phyloP scores from a whole-genome alignment of 2,113 vertebrate species.

The Proterorhinus semilunaris region DNA sequence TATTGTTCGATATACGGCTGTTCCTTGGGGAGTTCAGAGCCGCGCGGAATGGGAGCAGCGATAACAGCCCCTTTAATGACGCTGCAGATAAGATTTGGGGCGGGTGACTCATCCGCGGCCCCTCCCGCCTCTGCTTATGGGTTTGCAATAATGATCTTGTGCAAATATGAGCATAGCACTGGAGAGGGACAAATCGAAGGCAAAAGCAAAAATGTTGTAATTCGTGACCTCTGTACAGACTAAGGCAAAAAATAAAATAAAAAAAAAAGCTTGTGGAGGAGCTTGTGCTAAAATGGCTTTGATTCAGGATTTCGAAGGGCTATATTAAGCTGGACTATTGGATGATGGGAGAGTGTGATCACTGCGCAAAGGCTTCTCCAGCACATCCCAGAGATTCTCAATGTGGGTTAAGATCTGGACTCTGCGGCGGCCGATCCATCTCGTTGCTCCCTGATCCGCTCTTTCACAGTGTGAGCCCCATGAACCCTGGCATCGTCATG shows the following conservation, averaged over 20 bases:
- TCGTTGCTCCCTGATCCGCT: too few relatives aligned
- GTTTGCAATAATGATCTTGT: conserved; percentile 69
- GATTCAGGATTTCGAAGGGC: too few relatives aligned
- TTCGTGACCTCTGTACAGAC: conserved; percentile 58
- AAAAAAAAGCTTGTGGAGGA: too few relatives aligned
- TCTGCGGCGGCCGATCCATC: too few relatives aligned
- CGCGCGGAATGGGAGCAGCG: conserved; percentile 64
- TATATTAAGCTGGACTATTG: too few relatives aligned
- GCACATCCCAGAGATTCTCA: too few relatives aligned
- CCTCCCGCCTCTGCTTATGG: not conserved
- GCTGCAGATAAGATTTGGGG: conserved; percentile 77
- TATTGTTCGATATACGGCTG: conserved; percentile 69
- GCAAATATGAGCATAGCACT: conserved; percentile 69
- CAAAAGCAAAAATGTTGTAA: conserved; percentile 57
- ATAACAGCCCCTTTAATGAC: conserved; percentile 77
- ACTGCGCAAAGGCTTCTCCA: too few relatives aligned
- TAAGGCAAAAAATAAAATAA: conserved; percentile 15
- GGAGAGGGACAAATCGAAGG: conserved; percentile 52
- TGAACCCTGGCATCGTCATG: too few relatives aligned
- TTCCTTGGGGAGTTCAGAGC: conserved; percentile 71
- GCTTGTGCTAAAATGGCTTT: too few relatives aligned
- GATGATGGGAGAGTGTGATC: too few relatives aligned
- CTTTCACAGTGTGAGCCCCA: too few relatives aligned
- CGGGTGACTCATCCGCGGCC: conserved; percentile 68
- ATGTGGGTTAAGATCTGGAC: too few relatives aligned